Percentiles rank a stretch among this genome's conserved stretches.
These are phyloP conservation scores for Listronotus oregonensis DNA, from an alignment of 1,140 invertebrate species.

Conservation along the genomic window DNA sequence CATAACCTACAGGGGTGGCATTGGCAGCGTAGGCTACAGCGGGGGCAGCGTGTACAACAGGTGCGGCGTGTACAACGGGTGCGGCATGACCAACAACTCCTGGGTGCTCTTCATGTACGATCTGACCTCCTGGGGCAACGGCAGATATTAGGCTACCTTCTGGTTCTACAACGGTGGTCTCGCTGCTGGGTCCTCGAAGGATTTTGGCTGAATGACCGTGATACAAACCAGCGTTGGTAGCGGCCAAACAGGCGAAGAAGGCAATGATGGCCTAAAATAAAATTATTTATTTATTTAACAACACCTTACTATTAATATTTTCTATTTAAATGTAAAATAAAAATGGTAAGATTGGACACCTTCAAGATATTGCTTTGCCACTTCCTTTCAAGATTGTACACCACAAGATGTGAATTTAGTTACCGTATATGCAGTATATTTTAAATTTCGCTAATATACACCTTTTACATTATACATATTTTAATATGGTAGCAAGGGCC, in stretches of 20 bases:
- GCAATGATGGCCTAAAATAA: constrained; percentile 3
- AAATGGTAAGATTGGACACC: too few species aligned
- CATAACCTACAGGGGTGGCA: not conserved
- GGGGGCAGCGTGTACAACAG: constrained; percentile 16
- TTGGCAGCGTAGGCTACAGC: constrained; percentile 21
- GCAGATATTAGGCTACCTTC: constrained; percentile 42
- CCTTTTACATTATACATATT: too few species aligned
- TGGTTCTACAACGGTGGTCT: constrained; percentile 41
- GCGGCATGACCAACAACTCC: constrained; percentile 22
- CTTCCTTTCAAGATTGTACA: too few species aligned
- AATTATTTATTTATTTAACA: too few species aligned
- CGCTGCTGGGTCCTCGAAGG: constrained; percentile 43
- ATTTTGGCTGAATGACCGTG: constrained; percentile 31
- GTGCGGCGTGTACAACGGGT: constrained; percentile 13
- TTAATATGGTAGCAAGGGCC: too few species aligned
- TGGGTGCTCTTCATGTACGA: constrained; percentile 35
- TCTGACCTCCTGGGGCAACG: constrained; percentile 39
- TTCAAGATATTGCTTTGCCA: too few species aligned
- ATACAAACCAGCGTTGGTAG: constrained; percentile 31
- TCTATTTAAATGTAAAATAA: too few species aligned
- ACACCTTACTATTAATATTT: too few species aligned
- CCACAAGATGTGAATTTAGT: too few species aligned
- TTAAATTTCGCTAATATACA: too few species aligned
- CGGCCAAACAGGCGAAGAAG: constrained; percentile 18
- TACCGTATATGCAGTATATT: too few species aligned